Base-by-base conservation (phyloP, 2,113 vertebrate species). In the Ptilonorhynchus violaceus region DNA sequence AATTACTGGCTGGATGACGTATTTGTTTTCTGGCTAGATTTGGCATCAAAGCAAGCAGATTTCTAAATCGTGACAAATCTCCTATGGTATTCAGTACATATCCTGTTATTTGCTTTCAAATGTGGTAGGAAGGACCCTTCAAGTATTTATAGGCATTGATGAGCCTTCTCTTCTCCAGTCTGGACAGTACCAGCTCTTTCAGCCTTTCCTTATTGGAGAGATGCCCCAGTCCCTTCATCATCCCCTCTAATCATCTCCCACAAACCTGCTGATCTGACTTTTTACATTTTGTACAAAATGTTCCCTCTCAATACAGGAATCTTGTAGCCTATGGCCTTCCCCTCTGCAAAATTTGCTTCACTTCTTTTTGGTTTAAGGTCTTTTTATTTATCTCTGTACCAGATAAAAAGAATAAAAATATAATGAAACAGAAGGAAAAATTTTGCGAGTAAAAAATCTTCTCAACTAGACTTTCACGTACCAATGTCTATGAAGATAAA, bases 391-490 rank as follows among this genome's bases (percentile, higher is more conserved):
- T 9, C 33, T 64, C 23, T 56, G 19, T 46, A 56, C 9, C 10
- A 60, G 11, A 37, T n/a, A 59, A 55, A 30, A 64, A 66, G 20
- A 33, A 56, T 41, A 76, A 86, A 75, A 85, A 50, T 27, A 58
- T 1, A 74, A 41, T 20, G 15, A 63, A 72, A 47, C 18, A 21
- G n/a, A 64, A 82, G 52, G 21, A 47, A 68, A 68, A 77, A 23
- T 9, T 76, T 63, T 87, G 14, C 11, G 47, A 64, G 22, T 39
- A 39, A 80, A 80, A 93, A 89, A 35, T 52, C 23, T 7, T 50
- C 33, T 39, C 15, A 55, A 41, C 0, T 0, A 79, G 31, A 55
- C 28, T 68, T 50, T 41, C 18, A 73, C 0, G 1, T 20, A 49
- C 9, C 41, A 56, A 25, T 31, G 12, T 25, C 68, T 76, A 60